A percentile compares a stretch with the other conserved stretches of the same genome.
These are phyloP conservation scores for Helleia helle DNA, from an alignment of 2,888 invertebrate genomes.

Conservation along the genomic window DNA sequence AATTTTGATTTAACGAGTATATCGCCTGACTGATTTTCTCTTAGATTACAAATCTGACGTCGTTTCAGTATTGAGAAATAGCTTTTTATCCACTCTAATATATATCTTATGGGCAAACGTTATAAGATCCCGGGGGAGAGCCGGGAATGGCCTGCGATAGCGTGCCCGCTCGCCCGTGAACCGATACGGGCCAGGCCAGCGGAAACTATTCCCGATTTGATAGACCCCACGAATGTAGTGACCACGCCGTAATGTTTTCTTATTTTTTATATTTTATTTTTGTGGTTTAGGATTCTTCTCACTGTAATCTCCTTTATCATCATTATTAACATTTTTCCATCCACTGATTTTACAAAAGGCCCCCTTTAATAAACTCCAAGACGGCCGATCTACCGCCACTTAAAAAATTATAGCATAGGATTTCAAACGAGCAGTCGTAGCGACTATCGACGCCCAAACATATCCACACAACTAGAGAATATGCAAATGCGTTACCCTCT, in stretches of 20 bases:
- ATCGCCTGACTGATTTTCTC: neutral
- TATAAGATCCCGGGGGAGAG: slow-evolving; percentile 5
- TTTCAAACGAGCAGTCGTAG: too few species aligned
- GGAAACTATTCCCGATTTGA: slow-evolving; percentile 9
- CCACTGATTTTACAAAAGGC: too few species aligned
- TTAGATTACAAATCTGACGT: neutral
- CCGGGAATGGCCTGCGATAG: too few species aligned
- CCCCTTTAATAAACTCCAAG: too few species aligned
- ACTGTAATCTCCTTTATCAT: slow-evolving; percentile 9
- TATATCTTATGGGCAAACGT: neutral
- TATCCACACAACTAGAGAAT: too few species aligned
- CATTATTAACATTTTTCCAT: too few species aligned
- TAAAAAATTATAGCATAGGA: too few species aligned
- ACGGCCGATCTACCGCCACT: too few species aligned
- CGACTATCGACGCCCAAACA: too few species aligned
- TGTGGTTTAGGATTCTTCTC: too few species aligned
- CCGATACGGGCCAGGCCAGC: slow-evolving; percentile 11
- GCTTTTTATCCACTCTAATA: neutral
- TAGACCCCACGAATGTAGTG: slow-evolving; percentile 8
- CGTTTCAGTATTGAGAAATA: neutral
- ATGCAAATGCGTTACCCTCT: too few species aligned
- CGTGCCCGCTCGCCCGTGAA: slow-evolving; percentile 14
- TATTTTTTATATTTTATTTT: too few species aligned
- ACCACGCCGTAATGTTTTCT: slow-evolving; percentile 1
- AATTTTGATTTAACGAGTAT: neutral